phyloP scores from a whole-genome alignment of 2,888 invertebrate species.

The Netelia melanura region DNA sequence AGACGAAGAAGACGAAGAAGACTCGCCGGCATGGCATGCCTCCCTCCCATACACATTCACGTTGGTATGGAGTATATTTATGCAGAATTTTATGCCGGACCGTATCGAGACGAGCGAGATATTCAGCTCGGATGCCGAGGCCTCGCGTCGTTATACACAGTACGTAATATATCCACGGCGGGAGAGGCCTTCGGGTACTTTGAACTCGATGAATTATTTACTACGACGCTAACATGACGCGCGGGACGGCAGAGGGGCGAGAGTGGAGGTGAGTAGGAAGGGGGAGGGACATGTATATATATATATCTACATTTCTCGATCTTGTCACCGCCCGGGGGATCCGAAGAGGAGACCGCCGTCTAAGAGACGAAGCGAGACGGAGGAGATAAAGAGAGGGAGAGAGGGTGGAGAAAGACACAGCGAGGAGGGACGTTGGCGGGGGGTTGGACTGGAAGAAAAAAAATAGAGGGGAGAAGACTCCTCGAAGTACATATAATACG shows the following conservation, averaged over 20 bases:
- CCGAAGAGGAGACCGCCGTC: constrained; percentile 65
- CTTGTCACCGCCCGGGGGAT: constrained; percentile 74
- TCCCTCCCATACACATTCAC: background rate
- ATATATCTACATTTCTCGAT: constrained; percentile 77
- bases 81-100: constrained; percentile 12
- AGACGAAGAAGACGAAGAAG: background rate
- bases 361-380: constrained; percentile 29
- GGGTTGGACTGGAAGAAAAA: constrained; percentile 5
- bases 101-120: constrained; percentile 33
- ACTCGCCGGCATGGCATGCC: background rate
- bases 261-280: no score
- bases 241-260: constrained; percentile 27
- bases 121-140: constrained; percentile 38
- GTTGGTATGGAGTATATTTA: background rate
- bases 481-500: constrained; percentile 57
- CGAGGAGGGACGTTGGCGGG: background rate
- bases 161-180: constrained; percentile 56
- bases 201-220: constrained; percentile 79
- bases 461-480: constrained; percentile 33
- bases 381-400: constrained; percentile 15
- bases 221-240: constrained; percentile 75
- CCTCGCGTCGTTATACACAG: constrained; percentile 64
- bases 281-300: constrained; percentile 42
- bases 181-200: constrained; percentile 68
- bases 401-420: background rate